These are phyloP conservation scores for Naso thynnoides DNA, from an alignment of 2,797 vertebrate species.

Conservation along the genomic window DNA sequence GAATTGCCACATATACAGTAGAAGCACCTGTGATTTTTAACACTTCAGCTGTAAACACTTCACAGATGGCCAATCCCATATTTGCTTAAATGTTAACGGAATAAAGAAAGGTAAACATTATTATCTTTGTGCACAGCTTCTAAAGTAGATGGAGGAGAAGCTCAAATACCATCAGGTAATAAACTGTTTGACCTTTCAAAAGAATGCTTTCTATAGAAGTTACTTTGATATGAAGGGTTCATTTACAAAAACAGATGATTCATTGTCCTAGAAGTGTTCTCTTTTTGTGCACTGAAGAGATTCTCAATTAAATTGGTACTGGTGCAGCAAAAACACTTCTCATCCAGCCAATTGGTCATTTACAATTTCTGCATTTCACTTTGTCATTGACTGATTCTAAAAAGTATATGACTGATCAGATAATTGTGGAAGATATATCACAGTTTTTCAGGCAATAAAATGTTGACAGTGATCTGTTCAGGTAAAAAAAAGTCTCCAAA, in stretches of 20 bases:
- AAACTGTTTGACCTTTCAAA: background rate
- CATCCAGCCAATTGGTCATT: no score
- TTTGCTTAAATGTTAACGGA: slow-evolving; percentile 5
- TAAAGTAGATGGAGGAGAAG: background rate
- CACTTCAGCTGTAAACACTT: slow-evolving; percentile 11
- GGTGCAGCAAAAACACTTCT: background rate
- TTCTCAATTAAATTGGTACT: background rate
- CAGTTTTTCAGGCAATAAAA: no score
- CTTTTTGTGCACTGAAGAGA: no score
- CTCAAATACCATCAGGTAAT: background rate
- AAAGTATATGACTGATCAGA: no score
- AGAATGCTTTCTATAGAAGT: background rate
- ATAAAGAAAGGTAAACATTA: background rate
- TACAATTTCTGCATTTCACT: no score
- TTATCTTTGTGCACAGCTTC: background rate
- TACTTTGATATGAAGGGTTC: background rate
- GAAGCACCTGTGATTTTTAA: slow-evolving; percentile 29
- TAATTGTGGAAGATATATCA: no score
- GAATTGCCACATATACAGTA: background rate
- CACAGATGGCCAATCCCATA: slow-evolving; percentile 8
- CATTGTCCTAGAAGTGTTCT: background rate
- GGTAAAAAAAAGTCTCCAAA: no score
- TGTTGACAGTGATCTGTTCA: no score
- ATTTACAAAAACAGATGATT: background rate
- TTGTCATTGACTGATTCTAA: no score